Conservation (phyloP, 2,113 vertebrate species). For the Hippocampus mohnikei region DNA sequence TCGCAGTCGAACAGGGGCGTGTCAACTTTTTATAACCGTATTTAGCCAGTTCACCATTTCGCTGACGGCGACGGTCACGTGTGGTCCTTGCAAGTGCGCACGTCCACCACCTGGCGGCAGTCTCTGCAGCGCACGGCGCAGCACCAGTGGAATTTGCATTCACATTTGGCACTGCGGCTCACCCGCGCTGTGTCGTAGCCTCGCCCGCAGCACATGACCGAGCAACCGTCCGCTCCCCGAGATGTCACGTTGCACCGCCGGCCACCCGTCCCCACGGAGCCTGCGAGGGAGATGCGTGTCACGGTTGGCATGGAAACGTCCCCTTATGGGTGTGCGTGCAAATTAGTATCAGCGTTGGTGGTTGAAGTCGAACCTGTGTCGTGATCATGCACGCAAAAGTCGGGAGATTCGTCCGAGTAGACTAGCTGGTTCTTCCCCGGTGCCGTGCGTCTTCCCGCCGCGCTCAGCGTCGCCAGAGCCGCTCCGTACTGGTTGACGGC, state of each 20-base stretch:
- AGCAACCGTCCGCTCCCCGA: conserved; percentile 85
- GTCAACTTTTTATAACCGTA: neutral
- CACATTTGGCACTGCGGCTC: conserved; percentile 85
- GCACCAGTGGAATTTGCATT: conserved; percentile 97
- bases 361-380: conserved; percentile 73
- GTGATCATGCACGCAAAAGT: conserved; percentile 91
- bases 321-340: neutral
- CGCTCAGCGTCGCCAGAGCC: conserved; percentile 12
- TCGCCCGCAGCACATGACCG: conserved; percentile 94
- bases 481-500: conserved; percentile 95
- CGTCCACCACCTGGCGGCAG: conserved; percentile 85
- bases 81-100: conserved; percentile 89
- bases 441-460: conserved; percentile 36
- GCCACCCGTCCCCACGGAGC: conserved; percentile 84
- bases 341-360: neutral
- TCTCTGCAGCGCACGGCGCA: conserved; percentile 90
- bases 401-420: conserved; percentile 93
- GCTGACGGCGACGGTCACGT: conserved; percentile 59
- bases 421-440: conserved; percentile 91
- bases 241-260: conserved; percentile 90
- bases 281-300: conserved; percentile 52
- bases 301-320: neutral
- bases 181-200: conserved; percentile 88
- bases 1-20: no score
- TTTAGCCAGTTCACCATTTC: neutral